Base-by-base conservation (phyloP, 2,797 vertebrate genomes). In the Hoplostethus mediterraneus region DNA sequence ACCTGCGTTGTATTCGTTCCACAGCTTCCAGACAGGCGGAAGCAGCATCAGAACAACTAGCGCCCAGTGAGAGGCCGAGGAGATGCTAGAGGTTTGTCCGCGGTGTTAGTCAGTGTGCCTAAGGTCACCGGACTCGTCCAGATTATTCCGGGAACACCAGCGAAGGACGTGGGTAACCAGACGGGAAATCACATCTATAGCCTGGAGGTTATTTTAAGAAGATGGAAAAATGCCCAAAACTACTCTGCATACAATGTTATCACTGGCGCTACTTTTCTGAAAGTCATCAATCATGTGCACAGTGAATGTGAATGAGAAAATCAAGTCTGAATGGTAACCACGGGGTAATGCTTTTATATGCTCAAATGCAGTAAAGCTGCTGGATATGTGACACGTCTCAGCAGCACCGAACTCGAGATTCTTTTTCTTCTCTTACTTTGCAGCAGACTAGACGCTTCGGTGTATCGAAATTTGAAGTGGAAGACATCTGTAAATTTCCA, bases 1-100 rank as follows among this genome's bases (percentile, higher is more conserved):
- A 88, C 84, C 86, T 86, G 87, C 56, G 55, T 69, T 82, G 62
- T 73, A 36, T 67, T 83, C 57, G 70, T 51, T 49, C 40, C 62
- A 53, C 80, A 79, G 80, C 59, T 68, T 78, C 84, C 64, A 71
- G 47, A 51, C 16, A 48, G 21, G 63, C 55, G 73, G n/a, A 44
- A 31, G 49, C 58, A 31, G 49, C 58, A 44, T 9, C 55, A 66
- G 62, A 84, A 78, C 64, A 77, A 59, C 21, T 0, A 51, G 9
- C 44, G 31, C 53, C 47, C 45, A 33, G 55, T 9, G 49, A 71
- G 36, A 68, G 73, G 36, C 59, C 3, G 71, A 63, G 42, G 47
- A 51, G 21, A 62, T 33, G 40, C 53, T 13, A 1, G n/a, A 69
- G 67, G 72, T 68, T 3, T 17, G 64, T 38, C 61, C 74, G 72